These are phyloP conservation scores for Rhegmatorhina hoffmannsi DNA, from an alignment of 2,113 vertebrate genomes.

Conservation along the genomic window DNA sequence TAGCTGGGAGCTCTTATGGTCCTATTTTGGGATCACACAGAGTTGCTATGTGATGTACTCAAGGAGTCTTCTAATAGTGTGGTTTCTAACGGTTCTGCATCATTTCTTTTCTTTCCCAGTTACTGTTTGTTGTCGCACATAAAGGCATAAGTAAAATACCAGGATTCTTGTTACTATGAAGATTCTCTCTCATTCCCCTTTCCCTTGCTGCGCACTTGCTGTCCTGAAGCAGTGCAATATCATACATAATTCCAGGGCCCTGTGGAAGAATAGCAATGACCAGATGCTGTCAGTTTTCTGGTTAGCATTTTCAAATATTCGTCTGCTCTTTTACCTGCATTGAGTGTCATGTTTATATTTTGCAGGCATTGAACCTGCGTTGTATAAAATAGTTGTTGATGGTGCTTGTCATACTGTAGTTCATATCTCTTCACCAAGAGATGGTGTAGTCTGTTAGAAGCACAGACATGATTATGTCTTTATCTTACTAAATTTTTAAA, in stretches of 20 bases:
- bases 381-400: neutral
- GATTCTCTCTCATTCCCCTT: neutral
- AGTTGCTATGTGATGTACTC: neutral
- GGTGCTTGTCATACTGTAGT: neutral
- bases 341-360: neutral
- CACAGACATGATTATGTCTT: neutral
- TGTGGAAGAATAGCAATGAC: neutral
- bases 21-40: rapidly evolving
- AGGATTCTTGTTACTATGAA: neutral
- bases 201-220: neutral
- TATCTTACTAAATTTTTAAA: neutral
- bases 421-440: neutral
- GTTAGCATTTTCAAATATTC: neutral
- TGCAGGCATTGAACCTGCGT: rapidly evolving
- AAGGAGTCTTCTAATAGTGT: neutral
- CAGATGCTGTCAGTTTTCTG: neutral
- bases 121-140: neutral
- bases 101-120: rapidly evolving
- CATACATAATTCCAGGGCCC: rapidly evolving
- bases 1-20: neutral
- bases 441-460: neutral
- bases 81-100: neutral
- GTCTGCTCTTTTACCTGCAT: neutral
- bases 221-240: neutral
- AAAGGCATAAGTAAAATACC: neutral